These are phyloP conservation scores for Trididemnum nubilum DNA, from an alignment of 23 tunicate genomes.

Conservation along the genomic window DNA sequence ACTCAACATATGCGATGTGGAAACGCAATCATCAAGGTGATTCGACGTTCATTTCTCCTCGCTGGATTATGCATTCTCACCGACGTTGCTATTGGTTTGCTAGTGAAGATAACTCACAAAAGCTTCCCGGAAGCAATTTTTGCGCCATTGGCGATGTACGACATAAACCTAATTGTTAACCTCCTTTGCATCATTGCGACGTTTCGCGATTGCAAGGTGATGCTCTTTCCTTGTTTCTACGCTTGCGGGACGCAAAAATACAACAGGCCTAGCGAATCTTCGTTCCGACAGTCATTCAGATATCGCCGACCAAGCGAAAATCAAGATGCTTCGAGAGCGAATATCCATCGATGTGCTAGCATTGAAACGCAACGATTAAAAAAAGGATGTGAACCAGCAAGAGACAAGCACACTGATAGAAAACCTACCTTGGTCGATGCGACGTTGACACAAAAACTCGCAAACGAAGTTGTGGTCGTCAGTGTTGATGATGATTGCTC, in stretches of 20 bases:
- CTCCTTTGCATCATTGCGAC: conserved; percentile 70
- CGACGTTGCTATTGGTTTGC: conserved; percentile 72
- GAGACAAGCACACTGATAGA: neutral
- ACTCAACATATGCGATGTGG: conserved; percentile 53
- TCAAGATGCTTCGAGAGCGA: neutral
- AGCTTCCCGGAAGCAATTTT: conserved; percentile 69
- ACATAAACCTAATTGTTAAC: conserved; percentile 70
- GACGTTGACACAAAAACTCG: neutral
- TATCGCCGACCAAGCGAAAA: neutral
- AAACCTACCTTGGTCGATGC: too few species aligned
- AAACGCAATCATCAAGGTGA: conserved; percentile 58
- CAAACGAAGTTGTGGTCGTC: neutral
- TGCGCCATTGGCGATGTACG: conserved; percentile 87
- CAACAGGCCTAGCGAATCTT: neutral
- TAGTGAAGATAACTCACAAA: conserved; percentile 50
- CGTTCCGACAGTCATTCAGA: neutral
- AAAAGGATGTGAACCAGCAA: too few species aligned
- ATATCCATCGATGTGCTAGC: too few species aligned
- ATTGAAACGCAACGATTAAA: neutral
- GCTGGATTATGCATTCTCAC: conserved; percentile 85
- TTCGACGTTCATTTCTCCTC: conserved; percentile 69
- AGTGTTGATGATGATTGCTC: neutral
- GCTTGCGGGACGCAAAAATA: neutral
- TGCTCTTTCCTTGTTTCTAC: conserved; percentile 89
- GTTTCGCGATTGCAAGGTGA: conserved; percentile 68